Evolutionary conservation across 1,140 invertebrate genomes (phyloP), one percentile per base, ranked within the genome.

Genomic region (Melipona quadrifasciata): DNA sequence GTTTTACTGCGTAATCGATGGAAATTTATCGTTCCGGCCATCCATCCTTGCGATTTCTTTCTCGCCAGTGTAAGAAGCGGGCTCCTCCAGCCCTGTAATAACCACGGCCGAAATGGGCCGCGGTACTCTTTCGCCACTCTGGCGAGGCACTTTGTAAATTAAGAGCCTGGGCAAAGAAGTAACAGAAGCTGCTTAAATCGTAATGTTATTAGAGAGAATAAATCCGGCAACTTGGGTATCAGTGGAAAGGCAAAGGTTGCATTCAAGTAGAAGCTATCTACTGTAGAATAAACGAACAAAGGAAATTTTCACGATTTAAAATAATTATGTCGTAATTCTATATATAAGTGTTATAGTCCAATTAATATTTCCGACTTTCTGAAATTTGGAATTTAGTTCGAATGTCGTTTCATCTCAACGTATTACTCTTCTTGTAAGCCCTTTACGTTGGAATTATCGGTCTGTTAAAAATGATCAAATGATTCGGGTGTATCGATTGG

Each of bases 1-100:
- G 14, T 58, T n/a, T 34, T 12, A 75, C 55, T 10, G 31, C 8
- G 31, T 75, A 75, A 75, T 75, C 55, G 73, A 75, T 75, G 57
- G 21, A 39, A 75, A 75, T 75, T 58, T 24, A 74, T 57, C 31
- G 24, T 39, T 31, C 14, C 55, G 4, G 10, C n/a, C 39, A 31
- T 11, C 71, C 16, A 27, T 72, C 14, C n/a, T 73, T 17, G 10
- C 73, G 21, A 39, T n/a, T 75, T 31, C 55, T 74, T 75, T 67
- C 31, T 34, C 31, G 3, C 65, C 17, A 67, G 17, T 67, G 11
- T 8, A 2, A 67, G n/a, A n/a, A n/a, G 65, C 34, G 65, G 17
- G 16, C 27, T 21, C 31, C 31, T 68, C 4, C 4, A 68, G 19
- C 31, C 34, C 19, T 34, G 27, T 34, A 31, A 68, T 68, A 68